These are phyloP conservation scores for Pelmatolapia mariae DNA, from an alignment of 2,113 vertebrate genomes.

Conservation along the genomic window DNA sequence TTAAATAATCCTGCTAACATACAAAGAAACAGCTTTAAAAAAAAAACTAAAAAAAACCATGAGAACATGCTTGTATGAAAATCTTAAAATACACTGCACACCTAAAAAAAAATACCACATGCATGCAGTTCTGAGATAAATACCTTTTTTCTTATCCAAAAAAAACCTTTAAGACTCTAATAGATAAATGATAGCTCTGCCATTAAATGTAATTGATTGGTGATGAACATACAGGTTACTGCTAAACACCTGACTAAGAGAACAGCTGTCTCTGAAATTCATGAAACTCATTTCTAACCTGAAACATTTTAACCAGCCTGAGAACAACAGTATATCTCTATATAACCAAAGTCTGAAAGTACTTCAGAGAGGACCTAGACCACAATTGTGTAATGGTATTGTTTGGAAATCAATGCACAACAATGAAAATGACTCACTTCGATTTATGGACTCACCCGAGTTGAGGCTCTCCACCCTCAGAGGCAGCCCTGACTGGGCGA, in stretches of 20 bases:
- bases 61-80: neutral
- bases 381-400: neutral
- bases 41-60: neutral
- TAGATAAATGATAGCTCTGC: neutral
- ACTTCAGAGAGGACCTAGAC: neutral
- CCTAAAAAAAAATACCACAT: neutral
- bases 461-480: conserved; percentile 95
- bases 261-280: neutral
- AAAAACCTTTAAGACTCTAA: neutral
- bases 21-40: neutral
- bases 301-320: neutral
- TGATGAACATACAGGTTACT: neutral
- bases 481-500: conserved; percentile 93
- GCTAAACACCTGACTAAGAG: neutral
- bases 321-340: neutral
- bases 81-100: neutral
- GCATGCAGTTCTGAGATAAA: neutral
- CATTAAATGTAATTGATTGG: neutral
- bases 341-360: neutral
- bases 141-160: neutral
- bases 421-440: neutral
- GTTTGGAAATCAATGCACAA: neutral
- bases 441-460: conserved; percentile 77
- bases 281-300: neutral
- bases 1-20: neutral